Evolutionary conservation across 2,888 invertebrate species (phyloP).

Genomic region (Dendrolimus houi): DNA sequence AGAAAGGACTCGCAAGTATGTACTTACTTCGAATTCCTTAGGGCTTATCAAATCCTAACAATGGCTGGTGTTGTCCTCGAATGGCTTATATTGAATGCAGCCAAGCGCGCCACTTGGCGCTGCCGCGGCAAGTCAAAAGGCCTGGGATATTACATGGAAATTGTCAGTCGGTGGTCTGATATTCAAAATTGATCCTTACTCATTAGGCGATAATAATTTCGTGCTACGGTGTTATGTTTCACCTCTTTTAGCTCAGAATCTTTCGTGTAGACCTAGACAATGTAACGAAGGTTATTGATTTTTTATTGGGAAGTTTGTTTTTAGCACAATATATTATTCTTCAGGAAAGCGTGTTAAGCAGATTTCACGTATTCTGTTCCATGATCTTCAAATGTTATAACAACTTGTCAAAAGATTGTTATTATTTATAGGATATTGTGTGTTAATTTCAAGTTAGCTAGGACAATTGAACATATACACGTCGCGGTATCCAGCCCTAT

Average conservation of each 20-base stretch:
- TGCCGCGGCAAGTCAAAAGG: conserved; percentile 54
- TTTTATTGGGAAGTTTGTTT: too few relatives aligned
- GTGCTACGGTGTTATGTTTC: neutral
- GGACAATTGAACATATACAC: too few relatives aligned
- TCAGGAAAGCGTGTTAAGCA: too few relatives aligned
- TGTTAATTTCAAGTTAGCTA: too few relatives aligned
- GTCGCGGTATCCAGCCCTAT: too few relatives aligned
- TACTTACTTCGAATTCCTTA: conserved; percentile 17
- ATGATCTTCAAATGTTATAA: too few relatives aligned
- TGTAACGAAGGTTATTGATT: too few relatives aligned
- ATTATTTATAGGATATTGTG: too few relatives aligned
- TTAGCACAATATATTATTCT: too few relatives aligned
- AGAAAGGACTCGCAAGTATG: neutral
- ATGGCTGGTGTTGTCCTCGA: conserved; percentile 37
- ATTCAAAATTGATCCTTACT: conserved; percentile 24
- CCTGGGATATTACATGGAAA: conserved; percentile 27
- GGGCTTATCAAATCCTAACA: conserved; percentile 41
- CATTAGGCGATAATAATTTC: conserved; percentile 15
- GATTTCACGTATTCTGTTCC: too few relatives aligned
- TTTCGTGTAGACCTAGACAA: neutral
- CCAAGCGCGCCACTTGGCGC: conserved; percentile 34
- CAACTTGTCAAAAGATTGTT: too few relatives aligned
- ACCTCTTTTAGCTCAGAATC: neutral
- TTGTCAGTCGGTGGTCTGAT: conserved; percentile 50
- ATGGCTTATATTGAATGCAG: conserved; percentile 56